A percentile compares a stretch with the other conserved stretches of the same genome.
These are phyloP conservation scores for Anniella stebbinsi DNA, from an alignment of 2,797 vertebrate species.

Conservation along the genomic window DNA sequence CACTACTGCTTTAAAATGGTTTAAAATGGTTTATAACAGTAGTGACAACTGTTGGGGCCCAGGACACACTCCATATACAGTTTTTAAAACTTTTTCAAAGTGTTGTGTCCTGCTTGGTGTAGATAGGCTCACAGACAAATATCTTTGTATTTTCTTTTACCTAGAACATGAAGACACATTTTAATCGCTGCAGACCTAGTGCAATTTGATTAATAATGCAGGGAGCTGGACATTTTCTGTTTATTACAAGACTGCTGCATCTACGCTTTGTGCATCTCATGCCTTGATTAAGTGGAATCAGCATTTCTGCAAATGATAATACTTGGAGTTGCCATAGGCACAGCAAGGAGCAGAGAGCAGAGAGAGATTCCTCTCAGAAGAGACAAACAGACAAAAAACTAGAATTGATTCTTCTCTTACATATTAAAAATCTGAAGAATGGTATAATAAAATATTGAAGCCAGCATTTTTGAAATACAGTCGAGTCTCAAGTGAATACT, in stretches of 20 bases:
- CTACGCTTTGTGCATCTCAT: conserved; percentile 9
- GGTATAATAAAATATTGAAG: conserved; percentile 15
- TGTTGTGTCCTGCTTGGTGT: no score
- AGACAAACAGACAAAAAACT: conserved; percentile 5
- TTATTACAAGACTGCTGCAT: conserved; percentile 24
- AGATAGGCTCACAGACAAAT: not conserved
- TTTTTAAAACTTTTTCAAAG: no score
- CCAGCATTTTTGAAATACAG: not conserved
- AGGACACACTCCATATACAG: no score
- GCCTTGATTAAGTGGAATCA: conserved; percentile 19
- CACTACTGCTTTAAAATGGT: no score
- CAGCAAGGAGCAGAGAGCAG: not conserved
- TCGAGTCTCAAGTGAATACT: not conserved
- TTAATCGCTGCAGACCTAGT: conserved; percentile 1
- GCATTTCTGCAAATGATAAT: conserved; percentile 35
- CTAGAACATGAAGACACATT: not conserved
- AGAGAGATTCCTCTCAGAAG: conserved; percentile 18
- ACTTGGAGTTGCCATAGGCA: conserved; percentile 3
- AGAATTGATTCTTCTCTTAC: conserved; percentile 20
- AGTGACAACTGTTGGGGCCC: no score
- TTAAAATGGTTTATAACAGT: no score
- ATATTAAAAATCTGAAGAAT: conserved; percentile 15
- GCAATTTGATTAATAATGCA: conserved; percentile 34
- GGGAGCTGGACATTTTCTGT: conserved; percentile 11
- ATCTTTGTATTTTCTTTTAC: conserved; percentile 4